Evolutionary conservation across 1,140 invertebrate species (phyloP), one percentile per base, ranked within the genome.

Genomic region (Cotesia chilonis): DNA sequence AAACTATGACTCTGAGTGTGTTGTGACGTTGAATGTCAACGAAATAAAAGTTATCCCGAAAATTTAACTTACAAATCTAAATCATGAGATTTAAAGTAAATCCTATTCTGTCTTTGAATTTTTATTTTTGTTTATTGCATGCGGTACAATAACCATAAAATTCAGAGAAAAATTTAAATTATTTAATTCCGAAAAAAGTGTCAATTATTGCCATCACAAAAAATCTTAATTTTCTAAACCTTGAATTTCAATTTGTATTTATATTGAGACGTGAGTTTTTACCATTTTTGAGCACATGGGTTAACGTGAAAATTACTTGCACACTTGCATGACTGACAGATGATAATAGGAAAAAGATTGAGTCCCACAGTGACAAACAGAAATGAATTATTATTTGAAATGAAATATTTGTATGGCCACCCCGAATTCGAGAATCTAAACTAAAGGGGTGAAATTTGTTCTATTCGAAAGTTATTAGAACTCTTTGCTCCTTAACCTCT

Each of bases 21-120:
- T 80, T 78, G 71, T 77, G 79, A 79, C 76, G 68, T 61, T 12
- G 65, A 71, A 76, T 68, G 71, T 68, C 17, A 64, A 35, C n/a
- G 70, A 66, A 41, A 68, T 47, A 73, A 77, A 76, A 76, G 73
- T 75, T 67, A 64, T 68, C 72, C 65, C 66, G 59, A 74, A 75
- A 75, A 77, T 76, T 54, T 52, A 61, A 70, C 68, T 68, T 67
- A 68, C 55, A 69, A 47, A 60, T 51, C 41, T 47, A 41, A 71
- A 71, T 6, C 41, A 57, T 64, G 41, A 72, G 55, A 65, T 54
- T 60, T 28, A 74, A 68, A 74, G 54, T 63, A 63, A 69, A 73
- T 73, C 17, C 60, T 37, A 41, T 65, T 38, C 37, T 5, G 60
- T 36, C 9, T 28, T 28, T 28, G 28, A 3, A 28, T 61, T 47